Base-by-base conservation (phyloP, 2,888 invertebrate species). In the Cosmia trapezina region DNA sequence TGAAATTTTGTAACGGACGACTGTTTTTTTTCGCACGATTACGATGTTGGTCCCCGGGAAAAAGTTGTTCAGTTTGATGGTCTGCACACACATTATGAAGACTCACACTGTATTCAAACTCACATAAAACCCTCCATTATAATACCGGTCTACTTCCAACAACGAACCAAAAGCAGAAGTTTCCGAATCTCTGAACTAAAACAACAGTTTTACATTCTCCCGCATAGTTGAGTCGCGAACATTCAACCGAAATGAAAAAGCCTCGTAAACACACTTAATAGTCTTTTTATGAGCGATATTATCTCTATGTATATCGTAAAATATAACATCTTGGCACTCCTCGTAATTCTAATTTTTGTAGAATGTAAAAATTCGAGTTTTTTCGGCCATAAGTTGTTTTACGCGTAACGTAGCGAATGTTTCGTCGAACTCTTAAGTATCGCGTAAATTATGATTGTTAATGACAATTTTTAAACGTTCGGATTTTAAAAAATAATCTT, bases 251-350 rank as follows among this genome's bases (percentile, higher is more conserved):
- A 64, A 85, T 70, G 80, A 80, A 86, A 86, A 80, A 75, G 78
- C 9, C 33, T 73, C 71, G 75, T 85, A 82, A 87, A 87, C 82
- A 71, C 33, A 65, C 56, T 85, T 86, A 76, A 79, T 83, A 80
- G 63, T 75, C 37, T 82, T 86, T 86, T 86, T 87, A 86, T 75
- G 83, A 65, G 68, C 60, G 83, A 85, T 86, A 80, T 83, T 71
- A 87, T 86, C 86, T 79, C 72, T 80, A 83, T 78, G 64, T 61
- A 70, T 70, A 80, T 80, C 77, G 77, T 86, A 73, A 86, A 87
- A 75, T 75, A 70, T 67, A 43, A 82, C 73, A 74, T 79, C 70
- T 80, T 66, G 70, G 65, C 73, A 54, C 49, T 66, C 47, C 54
- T 71, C 75, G 68, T 85, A 76, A 81, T 76, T 86, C 86, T 83